Percentiles rank a stretch among this genome's conserved stretches.
phyloP scores from a whole-genome alignment of 2,113 vertebrate species.

The Corythoichthys intestinalis region DNA sequence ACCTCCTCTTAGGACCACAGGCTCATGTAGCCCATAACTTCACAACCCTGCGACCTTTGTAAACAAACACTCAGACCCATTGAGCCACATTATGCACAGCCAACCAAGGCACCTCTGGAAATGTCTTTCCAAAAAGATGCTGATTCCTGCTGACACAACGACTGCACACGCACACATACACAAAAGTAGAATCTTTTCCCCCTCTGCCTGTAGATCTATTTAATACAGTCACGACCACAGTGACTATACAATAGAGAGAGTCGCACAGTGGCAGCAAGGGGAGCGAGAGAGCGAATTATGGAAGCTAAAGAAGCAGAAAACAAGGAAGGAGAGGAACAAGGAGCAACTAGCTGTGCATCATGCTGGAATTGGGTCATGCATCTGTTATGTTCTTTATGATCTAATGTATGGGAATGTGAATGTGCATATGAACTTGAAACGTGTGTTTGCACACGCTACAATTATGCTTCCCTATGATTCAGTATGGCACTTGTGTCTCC shows the following conservation, averaged over 20 bases:
- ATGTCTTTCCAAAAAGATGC: conserved; percentile 48
- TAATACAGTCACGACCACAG: conserved; percentile 59
- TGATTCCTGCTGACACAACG: conserved; percentile 62
- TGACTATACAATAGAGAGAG: conserved; percentile 50
- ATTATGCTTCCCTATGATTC: conserved; percentile 43
- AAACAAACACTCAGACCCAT: conserved; percentile 31
- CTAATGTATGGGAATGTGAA: conserved; percentile 24
- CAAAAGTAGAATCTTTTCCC: conserved; percentile 56
- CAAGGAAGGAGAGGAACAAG: conserved; percentile 23
- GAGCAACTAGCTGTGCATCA: conserved; percentile 41
- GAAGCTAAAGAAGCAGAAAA: conserved; percentile 52
- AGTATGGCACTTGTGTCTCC: conserved; percentile 27
- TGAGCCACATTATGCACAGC: conserved; percentile 45
- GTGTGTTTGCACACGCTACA: conserved; percentile 52
- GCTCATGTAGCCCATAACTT: conserved; percentile 30
- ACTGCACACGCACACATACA: conserved; percentile 24
- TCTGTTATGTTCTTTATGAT: conserved; percentile 37
- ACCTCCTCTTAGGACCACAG: conserved; percentile 12
- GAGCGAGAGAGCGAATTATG: conserved; percentile 25
- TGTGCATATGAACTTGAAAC: conserved; percentile 32
- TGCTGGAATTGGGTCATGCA: conserved; percentile 58
- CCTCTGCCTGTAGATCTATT: conserved; percentile 54
- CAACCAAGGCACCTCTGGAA: conserved; percentile 53
- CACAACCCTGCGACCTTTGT: conserved; percentile 36
- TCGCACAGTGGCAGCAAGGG: conserved; percentile 43